Conservation (phyloP, 1,140 invertebrate species). For the Lepeophtheirus salmonis region DNA sequence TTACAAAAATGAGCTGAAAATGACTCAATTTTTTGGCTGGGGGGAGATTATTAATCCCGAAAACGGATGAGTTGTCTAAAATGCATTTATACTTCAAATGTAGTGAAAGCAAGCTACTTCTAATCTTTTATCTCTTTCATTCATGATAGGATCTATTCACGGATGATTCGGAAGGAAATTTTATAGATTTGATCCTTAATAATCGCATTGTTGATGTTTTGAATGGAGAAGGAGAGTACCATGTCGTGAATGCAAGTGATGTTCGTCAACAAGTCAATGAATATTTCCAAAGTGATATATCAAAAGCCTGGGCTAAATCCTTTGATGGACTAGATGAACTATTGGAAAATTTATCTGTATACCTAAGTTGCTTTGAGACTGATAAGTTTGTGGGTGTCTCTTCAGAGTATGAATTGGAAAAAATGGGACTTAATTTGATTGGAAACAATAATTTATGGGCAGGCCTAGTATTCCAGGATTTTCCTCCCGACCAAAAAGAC, state of each 20-base stretch:
- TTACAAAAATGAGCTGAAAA: too few relatives aligned
- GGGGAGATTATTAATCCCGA: too few relatives aligned
- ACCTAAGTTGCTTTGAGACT: slow-evolving; percentile 33
- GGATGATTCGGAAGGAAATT: slow-evolving; percentile 21
- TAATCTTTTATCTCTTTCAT: too few relatives aligned
- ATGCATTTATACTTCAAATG: too few relatives aligned
- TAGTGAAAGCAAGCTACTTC: too few relatives aligned
- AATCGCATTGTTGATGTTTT: not conserved
- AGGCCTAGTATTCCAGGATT: slow-evolving; percentile 29
- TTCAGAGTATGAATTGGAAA: slow-evolving; percentile 30
- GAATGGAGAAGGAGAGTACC: not conserved
- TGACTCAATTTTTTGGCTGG: too few relatives aligned
- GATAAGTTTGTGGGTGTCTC: slow-evolving; percentile 35
- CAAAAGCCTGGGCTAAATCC: not conserved
- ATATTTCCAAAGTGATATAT: not conserved
- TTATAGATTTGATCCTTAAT: slow-evolving; percentile 5
- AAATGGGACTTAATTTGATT: slow-evolving; percentile 26
- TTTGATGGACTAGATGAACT: slow-evolving; percentile 13
- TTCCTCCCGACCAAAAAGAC: slow-evolving; percentile 23
- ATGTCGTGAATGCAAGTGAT: not conserved
- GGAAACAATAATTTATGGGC: slow-evolving; percentile 30
- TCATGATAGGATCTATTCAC: slow-evolving; percentile 7
- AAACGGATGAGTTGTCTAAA: too few relatives aligned
- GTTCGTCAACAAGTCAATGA: not conserved
- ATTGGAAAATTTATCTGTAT: slow-evolving; percentile 1